Evolutionary conservation across 2,113 vertebrate genomes (phyloP).

Genomic region (Ictalurus furcatus): DNA sequence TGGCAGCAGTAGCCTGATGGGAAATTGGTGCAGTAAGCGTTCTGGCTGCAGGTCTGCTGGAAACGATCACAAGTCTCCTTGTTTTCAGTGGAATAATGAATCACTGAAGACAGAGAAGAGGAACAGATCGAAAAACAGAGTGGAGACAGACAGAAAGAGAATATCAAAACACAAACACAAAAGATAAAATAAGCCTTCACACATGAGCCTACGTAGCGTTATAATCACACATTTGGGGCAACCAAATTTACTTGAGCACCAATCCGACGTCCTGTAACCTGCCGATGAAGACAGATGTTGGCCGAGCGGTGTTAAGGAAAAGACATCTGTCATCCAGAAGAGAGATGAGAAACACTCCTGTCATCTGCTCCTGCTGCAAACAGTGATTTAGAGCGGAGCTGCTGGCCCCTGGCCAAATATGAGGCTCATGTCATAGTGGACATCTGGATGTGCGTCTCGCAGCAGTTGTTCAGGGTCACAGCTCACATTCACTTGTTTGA

Average conservation of each 20-base stretch:
- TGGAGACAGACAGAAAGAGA: not conserved
- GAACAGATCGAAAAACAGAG: not conserved
- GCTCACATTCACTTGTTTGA: not conserved
- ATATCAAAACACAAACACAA: constrained; percentile 3
- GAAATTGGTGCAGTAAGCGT: constrained; percentile 87
- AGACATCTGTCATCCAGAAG: constrained; percentile 31
- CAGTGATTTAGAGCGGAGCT: constrained; percentile 22
- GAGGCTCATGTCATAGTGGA: constrained; percentile 30
- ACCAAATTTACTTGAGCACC: not conserved
- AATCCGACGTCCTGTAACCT: not conserved
- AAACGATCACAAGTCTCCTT: constrained; percentile 79
- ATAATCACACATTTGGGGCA: not conserved
- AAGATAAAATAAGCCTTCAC: not conserved
- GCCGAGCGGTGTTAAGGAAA: not conserved
- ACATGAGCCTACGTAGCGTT: not conserved
- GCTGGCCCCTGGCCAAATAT: constrained; percentile 21
- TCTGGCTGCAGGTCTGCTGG: constrained; percentile 81
- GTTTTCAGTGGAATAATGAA: constrained; percentile 77
- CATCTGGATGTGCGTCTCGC: constrained; percentile 29
- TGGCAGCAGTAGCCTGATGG: constrained; percentile 87
- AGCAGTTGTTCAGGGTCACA: constrained; percentile 12
- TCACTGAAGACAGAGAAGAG: constrained; percentile 66
- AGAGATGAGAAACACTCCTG: constrained; percentile 6
- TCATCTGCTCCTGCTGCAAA: constrained; percentile 32
- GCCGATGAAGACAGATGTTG: constrained; percentile 20